Evolutionary conservation across 1,140 invertebrate species (phyloP).

Genomic region (Pseudoatta argentina): DNA sequence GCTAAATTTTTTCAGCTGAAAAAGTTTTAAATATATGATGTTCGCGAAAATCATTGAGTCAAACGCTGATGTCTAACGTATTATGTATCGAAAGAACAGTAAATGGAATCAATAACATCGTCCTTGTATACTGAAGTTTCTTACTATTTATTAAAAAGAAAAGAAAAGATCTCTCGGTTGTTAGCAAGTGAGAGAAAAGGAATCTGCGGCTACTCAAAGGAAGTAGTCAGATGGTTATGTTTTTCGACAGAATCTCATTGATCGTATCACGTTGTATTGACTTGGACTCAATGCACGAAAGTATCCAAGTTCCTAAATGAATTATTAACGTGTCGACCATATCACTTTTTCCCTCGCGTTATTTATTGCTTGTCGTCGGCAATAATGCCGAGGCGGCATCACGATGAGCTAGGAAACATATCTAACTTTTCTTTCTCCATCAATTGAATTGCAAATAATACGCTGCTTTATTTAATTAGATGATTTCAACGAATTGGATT

Average conservation of each 20-base stretch:
- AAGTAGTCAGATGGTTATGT: conserved; percentile 17
- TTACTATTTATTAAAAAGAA: conserved; percentile 33
- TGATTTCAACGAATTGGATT: background rate
- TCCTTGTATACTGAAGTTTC: background rate
- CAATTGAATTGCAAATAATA: conserved; percentile 40
- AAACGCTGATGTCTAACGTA: background rate
- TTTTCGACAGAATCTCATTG: conserved; percentile 36
- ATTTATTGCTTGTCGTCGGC: conserved; percentile 55
- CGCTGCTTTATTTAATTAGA: conserved; percentile 47
- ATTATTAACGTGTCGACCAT: conserved; percentile 38
- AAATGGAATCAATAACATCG: background rate
- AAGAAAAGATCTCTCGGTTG: conserved; percentile 18
- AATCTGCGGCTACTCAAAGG: conserved; percentile 6
- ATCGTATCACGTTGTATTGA: conserved; percentile 35
- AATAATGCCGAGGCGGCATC: conserved; percentile 18
- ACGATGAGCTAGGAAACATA: conserved; percentile 23
- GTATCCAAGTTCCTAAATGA: conserved; percentile 35
- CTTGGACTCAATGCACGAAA: conserved; percentile 28
- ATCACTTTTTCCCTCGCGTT: conserved; percentile 39
- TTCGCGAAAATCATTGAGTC: background rate
- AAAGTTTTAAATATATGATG: background rate
- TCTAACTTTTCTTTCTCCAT: conserved; percentile 37
- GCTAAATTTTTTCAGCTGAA: background rate
- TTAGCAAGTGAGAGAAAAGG: conserved; percentile 47
- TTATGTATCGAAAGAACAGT: conserved; percentile 13